phyloP scores from a whole-genome alignment of 2,888 invertebrate genomes.

The Ernsta delagoae region DNA sequence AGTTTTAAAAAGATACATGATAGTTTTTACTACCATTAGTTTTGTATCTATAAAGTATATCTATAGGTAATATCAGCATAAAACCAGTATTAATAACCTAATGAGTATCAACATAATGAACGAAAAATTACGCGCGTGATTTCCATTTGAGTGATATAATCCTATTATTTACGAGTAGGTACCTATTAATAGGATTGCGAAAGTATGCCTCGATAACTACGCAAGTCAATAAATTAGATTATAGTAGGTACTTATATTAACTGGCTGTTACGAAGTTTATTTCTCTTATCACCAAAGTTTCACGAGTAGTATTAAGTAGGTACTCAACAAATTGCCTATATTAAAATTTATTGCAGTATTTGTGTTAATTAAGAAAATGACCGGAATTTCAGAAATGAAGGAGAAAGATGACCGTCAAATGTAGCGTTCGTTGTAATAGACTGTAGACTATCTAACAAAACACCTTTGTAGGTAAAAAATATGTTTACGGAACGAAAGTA shows the following conservation, averaged over 20 bases:
- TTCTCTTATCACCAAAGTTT: background rate
- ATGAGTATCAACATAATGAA: background rate
- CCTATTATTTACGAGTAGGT: background rate
- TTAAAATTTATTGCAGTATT: no score
- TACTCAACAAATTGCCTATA: no score
- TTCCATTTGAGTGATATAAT: constrained; percentile 8
- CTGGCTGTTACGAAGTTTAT: background rate
- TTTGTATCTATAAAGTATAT: background rate
- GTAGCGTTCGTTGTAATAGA: no score
- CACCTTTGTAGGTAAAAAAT: no score
- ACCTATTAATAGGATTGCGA: constrained; percentile 22
- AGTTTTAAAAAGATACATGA: background rate
- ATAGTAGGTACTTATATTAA: background rate
- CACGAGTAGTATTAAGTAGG: no score
- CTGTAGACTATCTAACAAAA: no score
- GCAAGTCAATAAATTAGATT: constrained; percentile 18
- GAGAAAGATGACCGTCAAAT: no score
- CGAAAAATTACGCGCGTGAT: constrained; percentile 4
- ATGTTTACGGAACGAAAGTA: no score
- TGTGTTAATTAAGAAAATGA: no score
- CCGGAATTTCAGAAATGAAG: no score
- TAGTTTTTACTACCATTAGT: constrained; percentile 6
- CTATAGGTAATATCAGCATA: background rate
- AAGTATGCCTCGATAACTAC: background rate
- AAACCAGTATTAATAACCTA: no score